Evolutionary conservation across 2,113 vertebrate species (phyloP), one percentile per base, ranked within the genome.

Genomic region (Clarias gariepinus): DNA sequence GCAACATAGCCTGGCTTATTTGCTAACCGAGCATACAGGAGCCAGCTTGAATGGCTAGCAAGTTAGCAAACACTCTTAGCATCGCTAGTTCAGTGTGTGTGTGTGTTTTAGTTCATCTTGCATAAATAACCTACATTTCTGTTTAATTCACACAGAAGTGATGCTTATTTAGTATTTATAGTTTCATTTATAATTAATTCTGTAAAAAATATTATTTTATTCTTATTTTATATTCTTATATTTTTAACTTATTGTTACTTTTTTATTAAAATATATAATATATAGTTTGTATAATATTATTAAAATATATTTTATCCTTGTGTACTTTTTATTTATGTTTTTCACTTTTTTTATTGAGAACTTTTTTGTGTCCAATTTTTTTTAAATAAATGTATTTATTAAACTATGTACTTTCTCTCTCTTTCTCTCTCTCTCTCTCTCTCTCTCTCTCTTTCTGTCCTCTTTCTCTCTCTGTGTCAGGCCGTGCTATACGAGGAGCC

Each of bases 401-500:
- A 30, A 30, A 15, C 6, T 2, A 15, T 4, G 1, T 9, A n/a
- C n/a, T n/a, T n/a, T n/a, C n/a, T n/a, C 55, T 21, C 52, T 57
- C 30, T 33, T 1, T 18, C 16, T 18, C 6, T 6, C 41, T 4
- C 18, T 53, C 16, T 36, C 25, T 74, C 25, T 74, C 33, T 30
- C n/a, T 47, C 41, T 23, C 53, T n/a, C 5, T 18, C 28, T 58
- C 47, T 58, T 10, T 25, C 47, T 28, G 47, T 52, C 82, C 53
- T 66, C n/a, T n/a, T n/a, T n/a, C n/a, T n/a, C n/a, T n/a, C 2
- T 0, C 13, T 63, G 41, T 69, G 25, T 19, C 87, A 99, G 98
- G 94, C 95, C 0, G 52, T 99, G 18, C 41, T 97, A 89, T 99
- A 96, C 86, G 97, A 98, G 91, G 97, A 97, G 91, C 96, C 97